Conservation (phyloP, 2,113 vertebrate species). For the Australoheros scitulus region DNA sequence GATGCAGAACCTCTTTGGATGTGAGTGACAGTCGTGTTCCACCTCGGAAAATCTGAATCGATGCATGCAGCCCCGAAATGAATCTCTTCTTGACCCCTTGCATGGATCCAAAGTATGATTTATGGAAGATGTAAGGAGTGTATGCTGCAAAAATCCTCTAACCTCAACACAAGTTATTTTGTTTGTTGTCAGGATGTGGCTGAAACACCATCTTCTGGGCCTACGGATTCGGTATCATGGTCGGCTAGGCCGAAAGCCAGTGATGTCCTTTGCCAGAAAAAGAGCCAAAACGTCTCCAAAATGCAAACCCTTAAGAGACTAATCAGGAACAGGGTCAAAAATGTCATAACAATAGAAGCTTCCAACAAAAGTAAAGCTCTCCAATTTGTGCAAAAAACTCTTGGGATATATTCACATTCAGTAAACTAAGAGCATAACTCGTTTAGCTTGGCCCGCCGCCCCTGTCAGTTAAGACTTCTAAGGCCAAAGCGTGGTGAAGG, state of each 20-base stretch:
- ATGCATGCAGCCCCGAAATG: constrained; percentile 23
- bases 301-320: constrained; percentile 64
- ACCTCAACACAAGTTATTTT: constrained; percentile 56
- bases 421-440: constrained; percentile 64
- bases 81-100: constrained; percentile 7
- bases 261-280: constrained; percentile 32
- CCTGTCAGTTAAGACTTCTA: constrained; percentile 51
- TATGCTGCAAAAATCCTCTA: constrained; percentile 38
- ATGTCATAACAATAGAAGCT: constrained; percentile 69
- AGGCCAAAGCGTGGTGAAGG: constrained; percentile 33
- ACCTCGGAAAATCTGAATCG: constrained; percentile 54
- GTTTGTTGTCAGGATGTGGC: constrained; percentile 75
- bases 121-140: constrained; percentile 19
- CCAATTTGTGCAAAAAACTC: constrained; percentile 52
- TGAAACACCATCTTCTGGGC: constrained; percentile 64
- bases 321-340: constrained; percentile 71
- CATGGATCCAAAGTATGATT: constrained; percentile 19
- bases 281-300: constrained; percentile 39
- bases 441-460: constrained; percentile 62
- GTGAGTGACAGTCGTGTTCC: constrained; percentile 32
- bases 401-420: constrained; percentile 58
- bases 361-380: constrained; percentile 71
- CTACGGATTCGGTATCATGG: constrained; percentile 43
- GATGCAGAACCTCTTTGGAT: constrained; percentile 2
- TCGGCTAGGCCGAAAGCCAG: constrained; percentile 48